Evolutionary conservation across 2,113 vertebrate species (phyloP).

Genomic region (Pipa parva): DNA sequence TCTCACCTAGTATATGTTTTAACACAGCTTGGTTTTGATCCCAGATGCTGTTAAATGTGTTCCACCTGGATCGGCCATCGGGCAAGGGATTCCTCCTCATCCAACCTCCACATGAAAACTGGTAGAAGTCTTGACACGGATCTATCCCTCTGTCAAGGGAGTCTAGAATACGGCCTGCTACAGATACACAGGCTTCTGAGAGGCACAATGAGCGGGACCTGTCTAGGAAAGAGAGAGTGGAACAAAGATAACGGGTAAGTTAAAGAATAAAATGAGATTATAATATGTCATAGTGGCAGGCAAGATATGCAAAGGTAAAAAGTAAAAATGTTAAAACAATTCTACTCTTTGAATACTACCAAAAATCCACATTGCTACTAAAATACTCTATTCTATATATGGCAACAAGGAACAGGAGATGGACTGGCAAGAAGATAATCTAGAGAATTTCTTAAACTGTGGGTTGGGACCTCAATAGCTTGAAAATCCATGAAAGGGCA

Average conservation of each 20-base stretch:
- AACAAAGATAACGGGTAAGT: constrained; percentile 17
- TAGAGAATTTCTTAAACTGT: no score
- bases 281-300: neutral
- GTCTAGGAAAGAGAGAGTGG: constrained; percentile 56
- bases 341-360: no score
- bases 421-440: no score
- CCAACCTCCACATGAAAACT: constrained; percentile 93
- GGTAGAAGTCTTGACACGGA: constrained; percentile 96
- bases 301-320: neutral
- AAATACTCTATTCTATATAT: no score
- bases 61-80: constrained; percentile 88
- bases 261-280: neutral
- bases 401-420: no score
- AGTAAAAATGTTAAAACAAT: no score
- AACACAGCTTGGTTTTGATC: constrained; percentile 96
- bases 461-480: no score
- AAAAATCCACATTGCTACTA: no score
- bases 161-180: constrained; percentile 89
- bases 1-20: constrained; percentile 89
- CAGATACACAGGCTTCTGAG: constrained; percentile 81
- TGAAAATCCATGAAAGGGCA: no score
- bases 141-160: constrained; percentile 77
- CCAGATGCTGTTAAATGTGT: constrained; percentile 96
- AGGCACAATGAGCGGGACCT: constrained; percentile 78
- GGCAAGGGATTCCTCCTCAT: constrained; percentile 90